phyloP scores from a whole-genome alignment of 2,797 vertebrate species.

The Fistularia tabacaria region DNA sequence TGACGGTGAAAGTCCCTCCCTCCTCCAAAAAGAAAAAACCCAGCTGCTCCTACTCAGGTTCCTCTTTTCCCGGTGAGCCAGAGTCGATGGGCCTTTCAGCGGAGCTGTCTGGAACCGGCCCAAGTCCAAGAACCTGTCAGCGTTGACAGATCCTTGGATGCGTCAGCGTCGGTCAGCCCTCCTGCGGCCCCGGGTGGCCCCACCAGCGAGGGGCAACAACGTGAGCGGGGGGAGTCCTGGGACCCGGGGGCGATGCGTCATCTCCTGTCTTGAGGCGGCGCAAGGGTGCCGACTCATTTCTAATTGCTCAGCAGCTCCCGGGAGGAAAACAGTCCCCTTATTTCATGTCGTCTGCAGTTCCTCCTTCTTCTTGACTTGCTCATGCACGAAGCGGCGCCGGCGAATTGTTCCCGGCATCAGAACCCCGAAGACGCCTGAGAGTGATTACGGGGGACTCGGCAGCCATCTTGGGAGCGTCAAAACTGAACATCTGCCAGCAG shows the following conservation, averaged over 20 bases:
- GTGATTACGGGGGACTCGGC: constrained; percentile 22
- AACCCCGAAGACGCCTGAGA: constrained; percentile 3
- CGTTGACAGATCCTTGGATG: no score
- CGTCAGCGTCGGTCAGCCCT: no score
- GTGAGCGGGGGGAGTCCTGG: neutral
- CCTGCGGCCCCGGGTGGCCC: no score
- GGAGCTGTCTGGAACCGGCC: no score
- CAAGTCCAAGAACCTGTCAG: no score
- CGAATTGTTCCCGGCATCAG: neutral
- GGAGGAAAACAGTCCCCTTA: constrained; percentile 22
- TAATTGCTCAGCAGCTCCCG: constrained; percentile 21
- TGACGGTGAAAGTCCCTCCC: no score
- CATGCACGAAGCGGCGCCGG: no score
- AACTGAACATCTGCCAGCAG: constrained; percentile 33
- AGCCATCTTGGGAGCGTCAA: constrained; percentile 24
- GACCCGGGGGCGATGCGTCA: constrained; percentile 40
- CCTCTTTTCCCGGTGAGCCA: no score
- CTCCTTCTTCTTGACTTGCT: constrained; percentile 10
- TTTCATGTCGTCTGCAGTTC: constrained; percentile 8
- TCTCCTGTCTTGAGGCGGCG: constrained; percentile 24
- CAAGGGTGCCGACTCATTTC: constrained; percentile 46
- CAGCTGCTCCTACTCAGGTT: no score
- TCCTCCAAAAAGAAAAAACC: no score
- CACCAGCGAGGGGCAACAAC: constrained; percentile 35
- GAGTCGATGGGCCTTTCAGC: no score